Base-by-base conservation (phyloP, 1,140 invertebrate species). In the Cydia fagiglandana region DNA sequence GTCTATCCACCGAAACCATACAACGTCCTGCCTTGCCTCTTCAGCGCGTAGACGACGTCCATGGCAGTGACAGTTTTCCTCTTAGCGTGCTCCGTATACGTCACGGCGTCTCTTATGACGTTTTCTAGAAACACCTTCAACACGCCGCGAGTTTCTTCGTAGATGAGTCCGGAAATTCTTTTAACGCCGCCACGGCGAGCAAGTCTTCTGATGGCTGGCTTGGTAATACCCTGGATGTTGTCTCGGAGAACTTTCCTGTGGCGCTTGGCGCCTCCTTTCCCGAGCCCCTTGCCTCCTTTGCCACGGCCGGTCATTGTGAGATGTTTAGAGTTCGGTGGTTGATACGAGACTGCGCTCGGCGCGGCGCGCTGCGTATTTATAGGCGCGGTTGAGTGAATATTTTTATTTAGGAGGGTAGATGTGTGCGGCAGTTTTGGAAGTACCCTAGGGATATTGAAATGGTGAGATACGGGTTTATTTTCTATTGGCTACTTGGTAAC, bases 41-140 rank as follows among this genome's bases (percentile, higher is more conserved):
- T 97, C 79, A 97, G 91, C 41, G 96, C 96, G 83, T 97, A 97
- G 30, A 97, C 96, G 15, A 97, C 96, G 85, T 97, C 96, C 96
- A 97, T 97, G 77, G 96, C 96, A 15, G 96, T 97, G 53, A 95
- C 94, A n/a, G 96, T 97, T 91, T 97, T 97, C 78, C 96, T 93
- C 93, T 97, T 97, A 79, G 96, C 96, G 88, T 97, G 96, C 88
- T 96, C 96, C 12, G 96, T 96, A 91, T 96, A 97, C 47, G 96
- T 97, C 77, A 97, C 95, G 38, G 96, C 95, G 88, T 96, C 96
- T 79, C 96, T 94, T 86, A 97, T 97, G 3, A 97, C 95, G 85
- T 96, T 97, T 88, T 97, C 96, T 76, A 97, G 89, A 89, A 97
- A 97, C 0, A 96, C 95, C 88, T 96, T 97, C 10, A 96, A 88